A percentile compares a stretch with the other conserved stretches of the same genome.
Evolutionary conservation across 2,797 vertebrate species (phyloP).

Genomic region (Clangula hyemalis): DNA sequence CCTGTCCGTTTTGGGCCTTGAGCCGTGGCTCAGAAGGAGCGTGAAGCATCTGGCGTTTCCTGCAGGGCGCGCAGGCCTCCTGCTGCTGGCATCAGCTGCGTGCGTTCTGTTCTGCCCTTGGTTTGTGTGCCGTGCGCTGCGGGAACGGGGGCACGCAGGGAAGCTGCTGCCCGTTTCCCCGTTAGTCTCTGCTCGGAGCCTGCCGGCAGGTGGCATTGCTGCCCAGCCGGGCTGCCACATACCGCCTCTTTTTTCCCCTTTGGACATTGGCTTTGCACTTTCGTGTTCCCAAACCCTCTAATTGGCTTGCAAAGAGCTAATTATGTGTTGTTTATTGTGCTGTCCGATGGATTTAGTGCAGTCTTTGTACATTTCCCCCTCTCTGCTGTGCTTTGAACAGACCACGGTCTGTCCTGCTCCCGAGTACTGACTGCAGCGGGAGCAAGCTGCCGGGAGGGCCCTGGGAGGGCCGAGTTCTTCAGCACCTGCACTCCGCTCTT

Average conservation of each 20-base stretch:
- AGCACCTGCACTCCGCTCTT: background rate
- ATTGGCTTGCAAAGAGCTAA: background rate
- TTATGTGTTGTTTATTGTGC: constrained; percentile 4
- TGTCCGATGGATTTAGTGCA: background rate
- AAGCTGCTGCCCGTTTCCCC: background rate
- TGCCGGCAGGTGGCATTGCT: constrained; percentile 51
- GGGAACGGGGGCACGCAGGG: background rate
- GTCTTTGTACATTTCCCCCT: background rate
- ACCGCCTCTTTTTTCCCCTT: background rate
- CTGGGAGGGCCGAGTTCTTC: background rate
- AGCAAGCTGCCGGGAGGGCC: background rate
- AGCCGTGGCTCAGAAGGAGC: background rate
- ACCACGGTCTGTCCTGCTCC: background rate
- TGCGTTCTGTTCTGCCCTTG: background rate
- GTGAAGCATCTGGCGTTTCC: background rate
- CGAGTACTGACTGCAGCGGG: background rate
- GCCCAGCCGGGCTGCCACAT: background rate
- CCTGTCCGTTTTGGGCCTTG: background rate
- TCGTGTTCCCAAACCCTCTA: background rate
- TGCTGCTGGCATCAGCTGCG: background rate
- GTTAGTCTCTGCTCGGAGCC: background rate
- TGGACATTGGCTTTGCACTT: background rate
- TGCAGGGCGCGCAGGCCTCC: background rate
- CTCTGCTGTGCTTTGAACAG: background rate
- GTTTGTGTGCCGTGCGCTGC: fast-evolving